Conservation (phyloP, 2,113 vertebrate species). For the Orycteropus afer region DNA sequence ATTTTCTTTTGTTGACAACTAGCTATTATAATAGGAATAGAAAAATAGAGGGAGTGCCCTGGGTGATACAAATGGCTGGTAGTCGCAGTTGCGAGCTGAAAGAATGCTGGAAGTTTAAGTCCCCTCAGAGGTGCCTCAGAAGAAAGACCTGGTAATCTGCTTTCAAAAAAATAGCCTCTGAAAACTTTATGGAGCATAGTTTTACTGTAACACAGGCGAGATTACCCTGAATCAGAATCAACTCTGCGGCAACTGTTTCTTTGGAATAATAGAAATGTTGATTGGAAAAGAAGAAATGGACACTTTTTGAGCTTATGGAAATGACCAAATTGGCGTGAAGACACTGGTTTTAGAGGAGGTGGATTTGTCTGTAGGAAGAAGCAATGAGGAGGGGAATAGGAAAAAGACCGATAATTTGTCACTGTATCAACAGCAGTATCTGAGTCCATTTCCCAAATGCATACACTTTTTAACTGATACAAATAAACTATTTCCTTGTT, state of each 20-base stretch:
- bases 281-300: not conserved
- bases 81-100: not conserved
- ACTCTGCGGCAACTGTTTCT: not conserved
- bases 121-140: not conserved
- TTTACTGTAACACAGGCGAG: not conserved
- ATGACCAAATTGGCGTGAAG: not conserved
- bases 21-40: not conserved
- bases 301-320: not conserved
- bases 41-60: not conserved
- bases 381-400: not conserved
- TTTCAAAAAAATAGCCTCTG: not conserved
- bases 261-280: not conserved
- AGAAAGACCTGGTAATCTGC: not conserved
- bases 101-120: not conserved
- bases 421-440: not conserved
- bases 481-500: not conserved
- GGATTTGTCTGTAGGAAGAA: not conserved
- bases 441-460: not conserved
- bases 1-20: not conserved
- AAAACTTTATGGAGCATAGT: not conserved
- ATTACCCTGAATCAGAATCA: not conserved
- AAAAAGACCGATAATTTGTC: not conserved
- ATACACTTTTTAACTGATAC: not conserved
- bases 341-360: not conserved
- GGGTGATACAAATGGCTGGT: not conserved